These are phyloP conservation scores for Ciconia nigra DNA, from an alignment of 2,797 vertebrate genomes.

Conservation along the genomic window DNA sequence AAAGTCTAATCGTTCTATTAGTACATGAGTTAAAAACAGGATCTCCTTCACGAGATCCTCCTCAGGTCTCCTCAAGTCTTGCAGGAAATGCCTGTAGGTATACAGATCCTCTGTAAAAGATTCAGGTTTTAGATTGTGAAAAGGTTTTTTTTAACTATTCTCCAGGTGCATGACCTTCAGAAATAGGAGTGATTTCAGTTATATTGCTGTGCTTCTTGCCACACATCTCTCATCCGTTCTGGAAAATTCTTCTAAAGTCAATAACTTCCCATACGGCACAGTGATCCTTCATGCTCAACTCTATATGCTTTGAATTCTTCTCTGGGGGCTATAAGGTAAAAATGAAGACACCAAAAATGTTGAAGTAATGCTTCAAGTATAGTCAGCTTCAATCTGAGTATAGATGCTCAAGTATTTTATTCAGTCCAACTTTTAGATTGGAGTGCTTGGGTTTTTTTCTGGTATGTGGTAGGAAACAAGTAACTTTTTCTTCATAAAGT, in stretches of 20 bases:
- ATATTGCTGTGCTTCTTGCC: neutral
- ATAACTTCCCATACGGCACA: neutral
- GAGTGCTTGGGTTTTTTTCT: neutral
- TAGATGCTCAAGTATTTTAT: neutral
- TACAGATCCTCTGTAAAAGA: neutral
- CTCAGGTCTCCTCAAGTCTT: neutral
- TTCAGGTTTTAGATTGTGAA: neutral
- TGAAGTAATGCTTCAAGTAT: neutral
- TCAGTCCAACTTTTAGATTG: neutral
- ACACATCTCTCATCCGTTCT: neutral
- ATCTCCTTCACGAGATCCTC: neutral
- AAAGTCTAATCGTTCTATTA: neutral
- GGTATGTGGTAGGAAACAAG: neutral
- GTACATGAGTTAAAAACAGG: neutral
- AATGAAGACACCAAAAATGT: neutral
- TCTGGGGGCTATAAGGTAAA: neutral
- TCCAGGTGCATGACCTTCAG: neutral
- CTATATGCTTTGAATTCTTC: neutral
- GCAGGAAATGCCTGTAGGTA: neutral
- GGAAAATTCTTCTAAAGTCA: neutral
- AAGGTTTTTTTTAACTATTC: neutral
- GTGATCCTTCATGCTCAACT: neutral
- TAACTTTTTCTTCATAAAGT: neutral
- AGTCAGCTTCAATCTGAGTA: neutral
- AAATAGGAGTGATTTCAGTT: neutral